These are phyloP conservation scores for Patella depressa DNA, from an alignment of 2,888 invertebrate genomes.

Conservation along the genomic window DNA sequence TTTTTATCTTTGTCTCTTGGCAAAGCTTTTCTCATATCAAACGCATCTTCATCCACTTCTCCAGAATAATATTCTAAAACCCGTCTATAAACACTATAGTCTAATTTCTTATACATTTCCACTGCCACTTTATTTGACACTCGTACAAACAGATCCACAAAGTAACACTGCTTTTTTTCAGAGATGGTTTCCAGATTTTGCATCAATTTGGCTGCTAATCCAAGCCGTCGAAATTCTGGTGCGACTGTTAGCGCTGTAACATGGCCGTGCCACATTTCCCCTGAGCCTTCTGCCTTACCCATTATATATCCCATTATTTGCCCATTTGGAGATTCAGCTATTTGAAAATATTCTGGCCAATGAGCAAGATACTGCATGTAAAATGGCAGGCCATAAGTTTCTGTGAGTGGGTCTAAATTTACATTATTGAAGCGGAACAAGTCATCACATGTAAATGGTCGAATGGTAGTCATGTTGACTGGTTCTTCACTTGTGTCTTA, in stretches of 20 bases:
- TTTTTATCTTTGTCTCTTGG: constrained; percentile 91
- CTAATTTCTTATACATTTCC: constrained; percentile 95
- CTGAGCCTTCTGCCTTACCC: constrained; percentile 98
- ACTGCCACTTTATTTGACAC: constrained; percentile 98
- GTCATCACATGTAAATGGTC: constrained; percentile 94
- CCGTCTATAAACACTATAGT: constrained; percentile 95
- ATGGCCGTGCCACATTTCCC: constrained; percentile 99
- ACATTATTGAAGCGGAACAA: constrained; percentile 95
- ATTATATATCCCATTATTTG: constrained; percentile 99
- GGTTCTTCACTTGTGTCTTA: not conserved
- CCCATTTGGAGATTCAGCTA: constrained; percentile 94
- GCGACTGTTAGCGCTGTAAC: constrained; percentile 98
- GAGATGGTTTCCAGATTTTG: constrained; percentile 94
- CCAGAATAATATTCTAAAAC: constrained; percentile 96
- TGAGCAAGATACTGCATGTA: constrained; percentile 98
- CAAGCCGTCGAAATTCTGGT: constrained; percentile 91
- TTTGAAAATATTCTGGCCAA: constrained; percentile 99
- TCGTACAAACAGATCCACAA: constrained; percentile 98
- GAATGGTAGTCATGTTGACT: constrained; percentile 86
- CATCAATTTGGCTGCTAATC: constrained; percentile 94
- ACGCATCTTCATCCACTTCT: constrained; percentile 97
- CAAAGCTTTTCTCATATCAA: constrained; percentile 98
- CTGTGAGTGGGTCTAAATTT: constrained; percentile 97
- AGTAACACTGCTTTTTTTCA: constrained; percentile 95
- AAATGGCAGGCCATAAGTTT: constrained; percentile 84